Percentiles rank a stretch among this genome's conserved stretches.
Conservation (phyloP, 2,113 vertebrate species). For the Sinocyclocheilus rhinocerous region DNA sequence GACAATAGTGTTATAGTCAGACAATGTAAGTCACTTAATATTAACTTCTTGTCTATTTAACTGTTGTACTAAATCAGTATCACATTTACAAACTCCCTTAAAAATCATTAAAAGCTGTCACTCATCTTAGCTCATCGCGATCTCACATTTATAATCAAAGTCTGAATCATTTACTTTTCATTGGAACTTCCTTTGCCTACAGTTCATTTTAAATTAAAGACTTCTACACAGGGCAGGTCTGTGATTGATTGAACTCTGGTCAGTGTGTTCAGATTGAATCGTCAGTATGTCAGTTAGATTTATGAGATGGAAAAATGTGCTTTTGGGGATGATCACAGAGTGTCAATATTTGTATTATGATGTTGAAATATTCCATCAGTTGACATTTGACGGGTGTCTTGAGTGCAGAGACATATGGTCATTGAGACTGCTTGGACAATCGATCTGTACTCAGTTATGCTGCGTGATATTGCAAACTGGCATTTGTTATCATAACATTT, state of each 20-base stretch:
- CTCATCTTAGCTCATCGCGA: too few relatives aligned
- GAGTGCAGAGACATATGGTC: not conserved
- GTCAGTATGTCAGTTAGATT: not conserved
- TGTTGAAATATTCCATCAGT: conserved; percentile 6
- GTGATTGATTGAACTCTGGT: not conserved
- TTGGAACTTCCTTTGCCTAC: not conserved
- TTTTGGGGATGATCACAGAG: not conserved
- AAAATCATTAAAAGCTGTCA: too few relatives aligned
- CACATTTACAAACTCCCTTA: too few relatives aligned
- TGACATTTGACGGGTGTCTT: not conserved
- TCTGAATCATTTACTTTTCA: not conserved
- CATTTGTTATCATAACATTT: too few relatives aligned
- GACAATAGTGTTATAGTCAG: too few relatives aligned
- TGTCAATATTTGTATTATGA: not conserved
- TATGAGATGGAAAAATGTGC: not conserved
- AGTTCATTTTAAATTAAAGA: not conserved
- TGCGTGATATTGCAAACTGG: not conserved
- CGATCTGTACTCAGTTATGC: not conserved
- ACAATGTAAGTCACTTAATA: too few relatives aligned
- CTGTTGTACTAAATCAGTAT: too few relatives aligned
- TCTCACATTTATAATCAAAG: too few relatives aligned
- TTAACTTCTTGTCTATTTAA: too few relatives aligned
- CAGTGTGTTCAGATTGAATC: not conserved
- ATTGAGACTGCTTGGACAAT: not conserved
- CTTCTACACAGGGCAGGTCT: not conserved